Base-by-base conservation (phyloP, 2,113 vertebrate species). In the Corythornis cristatus region DNA sequence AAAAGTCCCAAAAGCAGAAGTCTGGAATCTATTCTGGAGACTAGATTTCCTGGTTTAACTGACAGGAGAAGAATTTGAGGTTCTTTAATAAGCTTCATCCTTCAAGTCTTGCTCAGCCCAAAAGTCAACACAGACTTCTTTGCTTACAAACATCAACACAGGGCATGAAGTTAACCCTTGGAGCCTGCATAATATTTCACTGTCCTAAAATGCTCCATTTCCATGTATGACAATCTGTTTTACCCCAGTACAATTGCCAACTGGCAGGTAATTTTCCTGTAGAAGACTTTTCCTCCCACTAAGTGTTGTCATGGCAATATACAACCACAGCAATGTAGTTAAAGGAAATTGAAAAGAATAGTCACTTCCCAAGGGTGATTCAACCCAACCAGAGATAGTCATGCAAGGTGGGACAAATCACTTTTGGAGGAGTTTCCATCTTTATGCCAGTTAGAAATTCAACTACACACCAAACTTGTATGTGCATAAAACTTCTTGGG, bases 271-370 rank as follows among this genome's bases (percentile, higher is more conserved):
- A 89, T 87, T 91, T 93, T 87, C 62, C 65, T 65, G 48, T 22
- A 57, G 43, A 93, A 89, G 78, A 68, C 61, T 91, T 68, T 93
- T 85, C n/a, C 57, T 82, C 78, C 81, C 28, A 61, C 53, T 76
- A 76, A 79, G 45, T 0, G 0, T 45, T 79, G n/a, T 68, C 62
- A 66, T 48, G 48, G 33, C 21, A 89, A 87, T 93, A 82, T 53
- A 61, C 70, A 78, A 53, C 57, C 23, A 53, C 43, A 87, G 43
- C 62, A 58, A 79, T n/a, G 45, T 28, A 65, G 83, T 89, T 78
- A 84, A 72, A 84, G 70, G 70, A 78, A 90, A 95, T 80, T 79
- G 61, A 89, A 95, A 88, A 61, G 64, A 80, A 80, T 51, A 71
- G 43, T 22, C 9, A 48, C 72, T 86, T 88, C 81, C 58, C 0